Evolutionary conservation across 1,140 invertebrate species (phyloP), one percentile per base, ranked within the genome.

Genomic region (Hirudo medicinalis): DNA sequence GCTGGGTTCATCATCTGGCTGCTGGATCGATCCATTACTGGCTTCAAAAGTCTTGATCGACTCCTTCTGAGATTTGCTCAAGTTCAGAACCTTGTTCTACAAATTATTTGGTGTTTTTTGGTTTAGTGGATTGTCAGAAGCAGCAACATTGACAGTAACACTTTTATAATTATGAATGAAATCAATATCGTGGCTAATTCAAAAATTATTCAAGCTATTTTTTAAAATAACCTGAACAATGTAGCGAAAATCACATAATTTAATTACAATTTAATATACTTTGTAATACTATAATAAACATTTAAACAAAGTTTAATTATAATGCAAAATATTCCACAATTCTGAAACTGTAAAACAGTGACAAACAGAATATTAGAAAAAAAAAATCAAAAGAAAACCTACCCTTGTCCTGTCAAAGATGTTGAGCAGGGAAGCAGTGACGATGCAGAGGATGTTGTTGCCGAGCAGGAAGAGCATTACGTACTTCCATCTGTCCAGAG

Each of bases 391-490:
- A 29, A 22, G 3, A 29, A 55, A 40, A 66, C 76, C 70, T 76
- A 83, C 82, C 79, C 73, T 78, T 74, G 73, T 76, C 53, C 74
- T 77, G 69, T 83, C 81, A 57, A 76, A 75, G 8, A 80, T 75
- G 72, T 82, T 82, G 0, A 83, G 76, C 63, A 77, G 72, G 27
- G 78, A 43, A 20, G 80, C 76, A 19, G 76, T 74, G 0, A 72
- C 66, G 32, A 82, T 76, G 76, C 81, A 82, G n/a, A 78, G 77
- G 9, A 82, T 68, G 19, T 75, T 75, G 73, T 83, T 83, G 43
- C 63, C 78, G 36, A 83, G 71, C 17, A 83, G 75, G 74, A 80
- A 83, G 49, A 82, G 79, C 81, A 83, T 82, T 2, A 82, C 80
- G 78, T 78, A 81, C 70, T 82, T 81, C 82, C 82, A 83, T 43